Evolutionary conservation across 2,888 invertebrate genomes (phyloP).

Genomic region (Sepioteuthis lessoniana): DNA sequence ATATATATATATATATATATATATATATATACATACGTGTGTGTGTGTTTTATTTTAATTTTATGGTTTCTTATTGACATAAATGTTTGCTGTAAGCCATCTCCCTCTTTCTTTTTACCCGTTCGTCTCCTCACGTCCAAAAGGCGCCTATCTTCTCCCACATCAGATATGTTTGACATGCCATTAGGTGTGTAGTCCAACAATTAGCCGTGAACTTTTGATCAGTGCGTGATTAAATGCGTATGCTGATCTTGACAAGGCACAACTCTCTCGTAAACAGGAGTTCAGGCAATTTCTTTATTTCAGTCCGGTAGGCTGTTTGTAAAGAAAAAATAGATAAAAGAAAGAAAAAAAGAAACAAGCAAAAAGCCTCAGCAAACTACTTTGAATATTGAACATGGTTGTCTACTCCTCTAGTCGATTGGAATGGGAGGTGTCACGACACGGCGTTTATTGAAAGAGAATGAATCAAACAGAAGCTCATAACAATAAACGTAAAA

Average conservation of each 20-base stretch:
- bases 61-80: neutral
- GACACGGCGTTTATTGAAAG: neutral
- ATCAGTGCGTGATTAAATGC: slow-evolving; percentile 33
- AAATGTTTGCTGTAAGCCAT: neutral
- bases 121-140: neutral
- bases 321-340: neutral
- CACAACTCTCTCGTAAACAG: neutral
- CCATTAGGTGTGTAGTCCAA: slow-evolving; percentile 18
- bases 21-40: neutral
- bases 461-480: neutral
- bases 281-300: neutral
- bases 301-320: neutral
- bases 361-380: neutral
- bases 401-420: neutral
- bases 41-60: neutral
- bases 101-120: neutral
- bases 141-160: slow-evolving; percentile 10
- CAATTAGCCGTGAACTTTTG: neutral
- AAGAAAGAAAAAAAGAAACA: neutral
- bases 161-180: slow-evolving; percentile 5
- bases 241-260: neutral
- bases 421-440: neutral
- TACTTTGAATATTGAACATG: neutral
- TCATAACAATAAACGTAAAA: neutral
- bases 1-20: neutral